phyloP scores from a whole-genome alignment of 2,113 vertebrate species.

The Phrynosoma blainvillii region DNA sequence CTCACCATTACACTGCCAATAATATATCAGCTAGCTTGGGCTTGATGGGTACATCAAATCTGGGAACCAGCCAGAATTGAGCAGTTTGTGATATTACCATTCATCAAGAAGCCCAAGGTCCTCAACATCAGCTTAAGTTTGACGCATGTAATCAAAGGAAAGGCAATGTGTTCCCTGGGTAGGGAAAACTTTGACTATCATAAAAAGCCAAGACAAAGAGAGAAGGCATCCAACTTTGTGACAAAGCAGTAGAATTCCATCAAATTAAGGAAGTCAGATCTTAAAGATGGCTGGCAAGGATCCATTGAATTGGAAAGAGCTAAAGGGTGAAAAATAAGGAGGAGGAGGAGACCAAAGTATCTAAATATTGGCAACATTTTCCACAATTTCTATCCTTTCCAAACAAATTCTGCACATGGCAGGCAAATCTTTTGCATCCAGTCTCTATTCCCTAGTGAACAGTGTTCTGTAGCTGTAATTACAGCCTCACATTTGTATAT shows the following conservation, averaged over 20 bases:
- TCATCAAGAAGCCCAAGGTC: no score
- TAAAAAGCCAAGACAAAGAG: slow-evolving; percentile 38
- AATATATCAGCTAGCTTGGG: background rate
- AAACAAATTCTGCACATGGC: slow-evolving; percentile 64
- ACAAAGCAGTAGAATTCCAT: slow-evolving; percentile 40
- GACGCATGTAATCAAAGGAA: background rate
- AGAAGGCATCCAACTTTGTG: slow-evolving; percentile 43
- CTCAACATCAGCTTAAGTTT: background rate
- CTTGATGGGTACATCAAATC: background rate
- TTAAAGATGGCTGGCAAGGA: slow-evolving; percentile 58
- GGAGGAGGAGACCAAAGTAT: slow-evolving; percentile 55
- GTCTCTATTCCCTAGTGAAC: slow-evolving; percentile 54
- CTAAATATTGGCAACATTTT: slow-evolving; percentile 65
- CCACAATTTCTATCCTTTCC: slow-evolving; percentile 59
- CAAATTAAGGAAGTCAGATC: slow-evolving; percentile 43
- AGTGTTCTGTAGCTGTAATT: slow-evolving; percentile 67
- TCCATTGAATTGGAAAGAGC: slow-evolving; percentile 59
- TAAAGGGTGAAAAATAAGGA: background rate
- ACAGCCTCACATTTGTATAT: slow-evolving; percentile 60
- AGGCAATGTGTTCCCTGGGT: background rate
- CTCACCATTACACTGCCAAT: background rate
- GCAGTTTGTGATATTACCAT: background rate
- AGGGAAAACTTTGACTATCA: background rate
- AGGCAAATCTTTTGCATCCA: slow-evolving; percentile 51
- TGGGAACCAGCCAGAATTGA: no score